Evolutionary conservation across 1,140 invertebrate genomes (phyloP).

Genomic region (Oncopodura yosiiana): DNA sequence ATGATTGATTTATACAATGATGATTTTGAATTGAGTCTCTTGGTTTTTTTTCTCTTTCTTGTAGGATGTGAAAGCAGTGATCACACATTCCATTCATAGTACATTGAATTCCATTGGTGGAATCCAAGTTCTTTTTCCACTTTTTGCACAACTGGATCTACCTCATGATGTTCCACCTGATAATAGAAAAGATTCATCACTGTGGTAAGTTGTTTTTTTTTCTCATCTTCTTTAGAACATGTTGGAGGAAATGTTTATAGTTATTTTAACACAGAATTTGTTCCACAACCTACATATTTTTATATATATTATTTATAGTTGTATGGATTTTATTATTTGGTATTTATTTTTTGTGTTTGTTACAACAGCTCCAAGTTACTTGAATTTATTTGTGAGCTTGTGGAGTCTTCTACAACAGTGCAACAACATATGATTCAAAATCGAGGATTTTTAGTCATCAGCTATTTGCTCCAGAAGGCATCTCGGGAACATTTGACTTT

Average conservation of each 20-base stretch:
- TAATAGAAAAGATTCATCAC: constrained; percentile 68
- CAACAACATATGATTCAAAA: constrained; percentile 99
- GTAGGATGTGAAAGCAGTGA: constrained; percentile 95
- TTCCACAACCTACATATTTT: neutral
- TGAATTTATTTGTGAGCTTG: constrained; percentile 92
- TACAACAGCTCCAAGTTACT: constrained; percentile 82
- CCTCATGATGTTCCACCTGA: constrained; percentile 66
- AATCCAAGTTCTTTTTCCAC: constrained; percentile 94
- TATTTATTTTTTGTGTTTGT: constrained; percentile 29
- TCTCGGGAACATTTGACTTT: constrained; percentile 86
- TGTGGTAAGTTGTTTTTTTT: constrained; percentile 55
- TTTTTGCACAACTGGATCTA: constrained; percentile 95
- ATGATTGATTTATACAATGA: constrained; percentile 16
- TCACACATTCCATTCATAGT: constrained; percentile 97
- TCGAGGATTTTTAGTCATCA: constrained; percentile 94
- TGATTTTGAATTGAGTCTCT: constrained; percentile 14
- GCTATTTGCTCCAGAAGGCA: constrained; percentile 88
- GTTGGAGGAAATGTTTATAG: neutral
- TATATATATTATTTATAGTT: neutral
- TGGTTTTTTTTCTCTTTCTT: constrained; percentile 7
- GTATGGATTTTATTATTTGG: neutral
- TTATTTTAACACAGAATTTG: neutral
- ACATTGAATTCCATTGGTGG: constrained; percentile 98
- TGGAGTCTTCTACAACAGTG: constrained; percentile 90
- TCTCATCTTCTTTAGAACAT: neutral